Evolutionary conservation across 1,140 invertebrate genomes (phyloP), one percentile per base, ranked within the genome.

Genomic region (Penaeus chinensis): DNA sequence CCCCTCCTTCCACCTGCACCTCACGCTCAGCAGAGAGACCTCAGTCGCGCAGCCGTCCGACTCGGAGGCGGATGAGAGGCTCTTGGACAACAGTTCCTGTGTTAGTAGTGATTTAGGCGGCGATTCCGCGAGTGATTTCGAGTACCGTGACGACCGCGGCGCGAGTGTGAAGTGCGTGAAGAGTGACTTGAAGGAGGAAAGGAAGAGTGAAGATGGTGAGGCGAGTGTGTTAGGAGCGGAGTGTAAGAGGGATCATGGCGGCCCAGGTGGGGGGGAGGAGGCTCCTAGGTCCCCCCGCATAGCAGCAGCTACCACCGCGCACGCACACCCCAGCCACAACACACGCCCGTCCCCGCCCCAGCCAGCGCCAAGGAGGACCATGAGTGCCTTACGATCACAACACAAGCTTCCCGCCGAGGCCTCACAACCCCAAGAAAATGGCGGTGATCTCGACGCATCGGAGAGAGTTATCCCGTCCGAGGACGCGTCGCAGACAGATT

Each of bases 11-110:
- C 89, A 86, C 84, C 82, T 88, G 82, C 87, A 88, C 87, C 87
- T 88, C 82, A 88, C 87, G 82, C 87, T 88, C 47, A 88, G 87
- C 62, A 82, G 87, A 16, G 87, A 88, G 82, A 66, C 87, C 77
- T 88, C 87, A 88, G 87, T 88, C 84, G 86, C 89, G 61, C 89
- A 88, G 86, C 85, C 87, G 87, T 88, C 87, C 76, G 82, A 88
- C 87, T 84, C 87, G 22, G 89, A 90, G 89, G 88, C 86, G 89
- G 89, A 88, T 80, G 87, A 88, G 24, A 83, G 74, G 62, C 80
- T 87, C 66, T 65, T 27, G 69, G 86, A 87, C n/a, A 62, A 74
- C 69, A 77, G 66, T 83, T 82, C 86, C 47, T 82, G 69, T 32
- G 80, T 87, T 20, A 80, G 82, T 80, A 88, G 87, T 84, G 87